Evolutionary conservation across 2,113 vertebrate species (phyloP), one percentile per base, ranked within the genome.

Genomic region (Eudyptes chrysolophus): DNA sequence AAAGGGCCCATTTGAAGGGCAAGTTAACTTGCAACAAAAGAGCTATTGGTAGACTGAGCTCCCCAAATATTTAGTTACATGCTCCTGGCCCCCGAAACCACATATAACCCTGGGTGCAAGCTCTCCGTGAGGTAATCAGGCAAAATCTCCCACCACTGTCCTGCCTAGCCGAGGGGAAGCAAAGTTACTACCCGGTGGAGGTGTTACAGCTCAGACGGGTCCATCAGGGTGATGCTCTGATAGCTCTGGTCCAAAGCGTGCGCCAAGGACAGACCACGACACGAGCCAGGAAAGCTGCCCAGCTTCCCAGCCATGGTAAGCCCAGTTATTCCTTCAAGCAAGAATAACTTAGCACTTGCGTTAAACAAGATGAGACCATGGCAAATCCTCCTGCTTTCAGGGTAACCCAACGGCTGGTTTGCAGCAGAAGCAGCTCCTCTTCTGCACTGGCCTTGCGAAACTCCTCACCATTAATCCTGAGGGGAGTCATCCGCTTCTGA

Each of bases 301-400:
- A 22, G 32, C 48, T 52, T 10, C 29, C 48, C 77, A 18, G 16
- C 7, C 72, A 2, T 17, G 4, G 1, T 1, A 8, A 52, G 1
- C 25, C 38, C 2, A 3, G 19, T 0, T 21, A 19, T 25, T 34
- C 70, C 87, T 61, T 6, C n/a, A 9, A 40, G 52, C 38, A 20
- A 48, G n/a, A 44, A 3, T 4, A 29, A 4, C 64, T 34, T 29
- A 0, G 32, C 34, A 1, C 4, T 58, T 1, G 3, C 20, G 1
- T 5, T 22, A 46, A 78, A 14, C 7, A 34, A 61, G 61, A 16
- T 0, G 9, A 38, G 36, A 44, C 25, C 30, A 1, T 0, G 34
- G 27, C n/a, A 58, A 55, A 30, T 13, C 65, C 52, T 57, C 44
- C 61, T 0, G 25, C 61, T 42, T 19, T 16, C 51, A 7, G 38